Base-by-base conservation (phyloP, 2,113 vertebrate genomes). In the Gnathonemus longibarbis region DNA sequence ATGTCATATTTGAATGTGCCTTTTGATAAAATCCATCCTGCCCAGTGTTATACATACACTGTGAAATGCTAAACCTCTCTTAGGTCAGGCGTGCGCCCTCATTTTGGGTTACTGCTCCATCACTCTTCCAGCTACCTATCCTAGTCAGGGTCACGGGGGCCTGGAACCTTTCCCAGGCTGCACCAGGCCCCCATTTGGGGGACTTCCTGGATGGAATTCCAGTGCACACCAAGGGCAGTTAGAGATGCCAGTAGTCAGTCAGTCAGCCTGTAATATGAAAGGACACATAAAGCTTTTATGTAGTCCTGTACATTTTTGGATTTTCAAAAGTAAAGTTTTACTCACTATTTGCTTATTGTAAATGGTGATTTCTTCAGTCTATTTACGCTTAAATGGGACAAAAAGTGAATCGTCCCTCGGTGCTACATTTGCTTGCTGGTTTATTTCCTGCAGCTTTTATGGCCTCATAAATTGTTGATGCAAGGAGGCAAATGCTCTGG, bases 391-490 rank as follows among this genome's bases (percentile, higher is more conserved):
- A 70, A 70, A 31, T 31, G n/a, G 62, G 62, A 13, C n/a, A 70
- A 31, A 31, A 70, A 31, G 3, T 19, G 35, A 42, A 80, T 80
- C 1, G 13, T 19, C 35, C 74, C 31, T 80, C 17, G 0, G 35
- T 80, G 15, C 31, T 80, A 5, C 31, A 8, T 42, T 42, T 31
- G 27, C 15, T 87, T 35, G 15, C 50, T 15, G 15, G 85, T 52
- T 35, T 87, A 48, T 42, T 84, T 84, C 83, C 50, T 87, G 85
- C 85, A 13, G 49, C 48, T 86, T 53, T 87, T 87, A 49, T 53
- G 27, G 49, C 13, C 48, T 87, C 85, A 87, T 87, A 87, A 52
- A 87, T 52, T 87, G 85, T 87, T 52, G 27, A 87, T 53, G 85
- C 10, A 11, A 19, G 50, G 85, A 84, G 83, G 62, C n/a, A 52